Base-by-base conservation (phyloP, 2,113 vertebrate genomes). In the Stictonetta naevosa region DNA sequence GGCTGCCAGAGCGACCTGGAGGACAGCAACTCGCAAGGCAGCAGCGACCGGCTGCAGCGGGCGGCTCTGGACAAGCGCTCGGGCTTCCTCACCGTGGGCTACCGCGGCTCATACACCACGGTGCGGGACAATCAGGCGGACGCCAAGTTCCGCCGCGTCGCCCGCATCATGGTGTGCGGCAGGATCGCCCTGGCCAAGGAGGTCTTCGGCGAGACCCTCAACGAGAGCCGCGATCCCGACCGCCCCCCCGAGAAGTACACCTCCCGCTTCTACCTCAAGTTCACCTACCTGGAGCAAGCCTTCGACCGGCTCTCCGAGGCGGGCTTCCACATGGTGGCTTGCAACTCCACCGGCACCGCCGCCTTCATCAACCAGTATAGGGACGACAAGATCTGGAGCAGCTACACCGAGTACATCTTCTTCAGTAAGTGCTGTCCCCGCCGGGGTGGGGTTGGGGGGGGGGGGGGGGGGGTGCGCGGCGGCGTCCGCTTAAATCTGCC, bases 251-350 rank as follows among this genome's bases (percentile, higher is more conserved):
- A 99, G 96, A 99, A 98, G 95, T 99, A 99, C 97, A 99, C 99
- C 10, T 98, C 98, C n/a, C 98, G 99, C 86, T 99, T 99, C 97
- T 99, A 99, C 98, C 98, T 99, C 98, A 99, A 99, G 92, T 99
- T 99, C 97, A 99, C 98, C 60, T 98, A 99, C 96, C 95, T 99
- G 94, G 99, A 99, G 88, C 99, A 99, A 97, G 99, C 99, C 5
- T 99, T 99, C 83, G 99, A 99, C 92, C 97, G 98, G 75, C 98
- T 99, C 15, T 98, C 98, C 8, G 98, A 99, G 95, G 98, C 93
- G 97, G 98, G 99, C 93, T 99, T 99, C 96, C 99, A 99, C 97
- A 99, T 99, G 99, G 99, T 99, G 97, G 98, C 98, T 63, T 99
- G 99, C 95, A 99, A 99, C 90, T 99, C 99, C 73, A 99, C 99